Conservation (phyloP, 64 coral and sea anemone genomes). For the Montipora sp. region DNA sequence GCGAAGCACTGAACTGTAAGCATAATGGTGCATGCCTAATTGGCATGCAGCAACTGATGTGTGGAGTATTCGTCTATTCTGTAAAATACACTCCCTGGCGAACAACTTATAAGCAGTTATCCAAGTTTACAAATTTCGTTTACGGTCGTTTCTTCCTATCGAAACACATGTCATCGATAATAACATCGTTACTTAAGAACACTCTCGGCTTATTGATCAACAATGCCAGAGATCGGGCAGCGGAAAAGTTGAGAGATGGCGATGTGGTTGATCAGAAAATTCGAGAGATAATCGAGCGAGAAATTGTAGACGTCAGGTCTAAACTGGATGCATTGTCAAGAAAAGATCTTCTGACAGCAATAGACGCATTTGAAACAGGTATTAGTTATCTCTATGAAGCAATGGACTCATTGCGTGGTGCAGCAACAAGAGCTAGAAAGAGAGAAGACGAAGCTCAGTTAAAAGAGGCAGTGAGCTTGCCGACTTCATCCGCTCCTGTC, state of each 20-base stretch:
- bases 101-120: too few species aligned
- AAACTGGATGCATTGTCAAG: constrained; percentile 66
- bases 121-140: too few species aligned
- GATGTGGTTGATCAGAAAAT: constrained; percentile 57
- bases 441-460: too few species aligned
- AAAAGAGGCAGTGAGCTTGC: too few species aligned
- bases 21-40: too few species aligned
- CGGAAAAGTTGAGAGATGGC: constrained; percentile 23
- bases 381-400: not conserved
- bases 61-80: too few species aligned
- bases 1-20: too few species aligned
- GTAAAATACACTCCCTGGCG: too few species aligned
- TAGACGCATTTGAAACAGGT: constrained; percentile 59
- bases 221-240: not conserved
- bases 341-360: constrained; percentile 36
- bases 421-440: too few species aligned
- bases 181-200: not conserved
- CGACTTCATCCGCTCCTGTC: too few species aligned
- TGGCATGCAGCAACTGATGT: too few species aligned
- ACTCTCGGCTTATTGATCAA: not conserved
- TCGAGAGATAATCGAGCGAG: constrained; percentile 40
- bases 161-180: not conserved
- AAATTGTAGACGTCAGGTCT: constrained; percentile 54
- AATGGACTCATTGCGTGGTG: not conserved
- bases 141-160: too few species aligned